Conservation (phyloP, 2,113 vertebrate species). For the Ammodytes dubius region DNA sequence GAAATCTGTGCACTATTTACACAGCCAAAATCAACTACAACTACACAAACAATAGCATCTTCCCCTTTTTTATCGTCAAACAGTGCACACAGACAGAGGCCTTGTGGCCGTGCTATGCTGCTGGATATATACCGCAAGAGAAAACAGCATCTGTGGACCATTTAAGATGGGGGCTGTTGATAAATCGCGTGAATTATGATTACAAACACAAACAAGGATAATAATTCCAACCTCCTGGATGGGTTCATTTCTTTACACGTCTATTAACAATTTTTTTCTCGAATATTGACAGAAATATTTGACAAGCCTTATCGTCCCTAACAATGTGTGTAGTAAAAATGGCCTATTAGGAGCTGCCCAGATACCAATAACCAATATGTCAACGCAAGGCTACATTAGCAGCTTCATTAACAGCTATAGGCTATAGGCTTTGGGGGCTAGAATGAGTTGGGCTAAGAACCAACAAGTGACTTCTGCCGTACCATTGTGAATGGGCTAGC, state of each 20-base stretch:
- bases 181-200: background rate
- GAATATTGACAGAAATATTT: conserved; percentile 13
- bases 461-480: conserved; percentile 36
- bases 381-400: conserved; percentile 56
- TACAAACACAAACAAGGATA: background rate
- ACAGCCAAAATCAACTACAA: conserved; percentile 30
- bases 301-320: conserved; percentile 37
- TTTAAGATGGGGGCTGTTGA: background rate
- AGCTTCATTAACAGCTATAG: conserved; percentile 54
- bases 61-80: conserved; percentile 35
- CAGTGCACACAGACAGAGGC: background rate
- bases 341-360: conserved; percentile 45
- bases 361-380: conserved; percentile 59
- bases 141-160: background rate
- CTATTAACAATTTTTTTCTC: conserved; percentile 25
- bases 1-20: conserved; percentile 28
- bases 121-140: background rate
- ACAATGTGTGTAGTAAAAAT: conserved; percentile 53
- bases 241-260: conserved; percentile 10
- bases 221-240: background rate
- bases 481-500: conserved; percentile 34
- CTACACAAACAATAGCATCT: conserved; percentile 51
- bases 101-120: background rate
- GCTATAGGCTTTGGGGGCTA: conserved; percentile 29
- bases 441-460: conserved; percentile 64